Percentiles rank a stretch among this genome's conserved stretches.
Conservation (phyloP, 2,888 invertebrate genomes). For the Phasia obesa region DNA sequence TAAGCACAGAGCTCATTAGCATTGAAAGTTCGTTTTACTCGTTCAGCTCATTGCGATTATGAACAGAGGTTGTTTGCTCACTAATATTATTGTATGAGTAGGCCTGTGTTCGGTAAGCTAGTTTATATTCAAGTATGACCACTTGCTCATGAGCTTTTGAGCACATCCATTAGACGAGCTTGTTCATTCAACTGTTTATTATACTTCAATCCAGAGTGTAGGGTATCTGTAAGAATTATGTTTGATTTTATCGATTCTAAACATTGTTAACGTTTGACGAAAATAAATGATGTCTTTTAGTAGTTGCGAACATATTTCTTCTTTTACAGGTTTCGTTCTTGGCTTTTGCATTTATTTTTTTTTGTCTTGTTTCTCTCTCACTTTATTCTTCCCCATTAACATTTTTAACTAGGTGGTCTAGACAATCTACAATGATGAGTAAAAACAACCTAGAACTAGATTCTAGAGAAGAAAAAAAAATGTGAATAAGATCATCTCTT, state of each 20-base stretch:
- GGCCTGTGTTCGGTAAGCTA: too few relatives aligned
- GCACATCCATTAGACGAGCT: too few relatives aligned
- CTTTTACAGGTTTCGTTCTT: slow-evolving; percentile 15
- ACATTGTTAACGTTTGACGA: slow-evolving; percentile 55
- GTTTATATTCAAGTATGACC: too few relatives aligned
- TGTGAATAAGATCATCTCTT: slow-evolving; percentile 46
- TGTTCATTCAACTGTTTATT: too few relatives aligned
- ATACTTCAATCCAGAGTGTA: not conserved
- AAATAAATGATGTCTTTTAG: slow-evolving; percentile 63
- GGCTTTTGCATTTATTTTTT: slow-evolving; percentile 6
- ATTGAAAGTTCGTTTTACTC: too few relatives aligned
- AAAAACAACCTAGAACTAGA: slow-evolving; percentile 8
- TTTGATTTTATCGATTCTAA: slow-evolving; percentile 54
- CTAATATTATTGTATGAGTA: too few relatives aligned
- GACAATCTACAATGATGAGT: slow-evolving; percentile 53
- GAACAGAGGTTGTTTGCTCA: too few relatives aligned
- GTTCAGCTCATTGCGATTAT: too few relatives aligned
- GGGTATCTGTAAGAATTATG: slow-evolving; percentile 38
- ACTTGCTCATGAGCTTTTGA: too few relatives aligned
- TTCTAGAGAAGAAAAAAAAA: not conserved
- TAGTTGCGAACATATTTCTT: slow-evolving; percentile 58
- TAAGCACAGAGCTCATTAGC: too few relatives aligned
- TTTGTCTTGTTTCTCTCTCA: not conserved
- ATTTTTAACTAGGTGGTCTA: slow-evolving; percentile 62
- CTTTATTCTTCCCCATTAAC: slow-evolving; percentile 11